Conservation (phyloP, 2,113 vertebrate genomes). For the Pheucticus melanocephalus region DNA sequence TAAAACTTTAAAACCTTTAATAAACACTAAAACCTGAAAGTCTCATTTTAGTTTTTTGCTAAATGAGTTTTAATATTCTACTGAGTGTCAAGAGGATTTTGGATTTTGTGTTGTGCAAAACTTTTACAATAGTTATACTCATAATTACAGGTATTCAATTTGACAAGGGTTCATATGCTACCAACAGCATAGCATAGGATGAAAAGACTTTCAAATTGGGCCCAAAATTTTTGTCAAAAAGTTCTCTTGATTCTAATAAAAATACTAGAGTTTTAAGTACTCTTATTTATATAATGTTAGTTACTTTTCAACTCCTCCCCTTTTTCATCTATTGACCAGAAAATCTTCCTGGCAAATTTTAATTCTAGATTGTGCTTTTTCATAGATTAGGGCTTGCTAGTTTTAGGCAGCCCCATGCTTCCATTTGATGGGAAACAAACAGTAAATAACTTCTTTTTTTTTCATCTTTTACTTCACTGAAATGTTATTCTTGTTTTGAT, state of each 20-base stretch:
- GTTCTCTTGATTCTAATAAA: background rate
- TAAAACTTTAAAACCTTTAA: background rate
- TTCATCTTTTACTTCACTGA: background rate
- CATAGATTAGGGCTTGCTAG: background rate
- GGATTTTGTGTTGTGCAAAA: background rate
- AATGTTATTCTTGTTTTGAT: slow-evolving; percentile 40
- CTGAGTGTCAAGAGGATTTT: background rate
- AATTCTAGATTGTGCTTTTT: background rate
- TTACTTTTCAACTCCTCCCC: background rate
- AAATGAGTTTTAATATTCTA: background rate
- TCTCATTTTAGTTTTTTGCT: background rate
- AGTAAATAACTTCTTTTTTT: background rate
- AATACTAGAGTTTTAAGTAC: background rate
- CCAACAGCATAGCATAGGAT: background rate
- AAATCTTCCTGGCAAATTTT: background rate
- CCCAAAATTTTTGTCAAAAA: background rate
- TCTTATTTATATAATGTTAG: background rate
- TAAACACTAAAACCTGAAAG: background rate
- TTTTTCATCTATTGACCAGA: background rate
- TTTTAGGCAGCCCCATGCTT: background rate
- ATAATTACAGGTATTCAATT: background rate
- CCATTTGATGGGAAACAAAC: background rate
- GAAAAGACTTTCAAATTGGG: background rate
- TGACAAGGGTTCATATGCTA: background rate
- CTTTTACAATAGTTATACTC: background rate